A percentile compares a stretch with the other conserved stretches of the same genome.
Evolutionary conservation across 2,113 vertebrate genomes (phyloP).

Genomic region (Tiliqua scincoides): DNA sequence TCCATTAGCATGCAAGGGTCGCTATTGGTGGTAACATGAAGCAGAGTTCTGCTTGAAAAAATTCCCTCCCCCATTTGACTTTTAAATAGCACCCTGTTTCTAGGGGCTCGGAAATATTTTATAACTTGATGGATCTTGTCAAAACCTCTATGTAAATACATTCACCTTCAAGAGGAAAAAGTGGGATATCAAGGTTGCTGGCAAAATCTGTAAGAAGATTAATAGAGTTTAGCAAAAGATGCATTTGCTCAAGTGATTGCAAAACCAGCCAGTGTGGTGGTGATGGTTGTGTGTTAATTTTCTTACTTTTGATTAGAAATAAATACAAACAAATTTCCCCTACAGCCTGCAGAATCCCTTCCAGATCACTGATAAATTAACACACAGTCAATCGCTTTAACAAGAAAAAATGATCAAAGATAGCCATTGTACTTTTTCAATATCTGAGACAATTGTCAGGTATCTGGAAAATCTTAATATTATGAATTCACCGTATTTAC

Average conservation of each 20-base stretch:
- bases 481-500: not conserved
- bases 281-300: too few relatives aligned
- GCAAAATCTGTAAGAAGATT: conserved; percentile 1
- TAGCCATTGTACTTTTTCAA: not conserved
- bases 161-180: conserved; percentile 11
- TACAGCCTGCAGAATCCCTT: too few relatives aligned
- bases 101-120: conserved; percentile 18
- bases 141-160: not conserved
- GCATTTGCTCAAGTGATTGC: conserved; percentile 32
- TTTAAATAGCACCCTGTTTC: not conserved
- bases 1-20: too few relatives aligned
- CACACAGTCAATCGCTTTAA: conserved; percentile 10
- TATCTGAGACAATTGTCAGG: not conserved
- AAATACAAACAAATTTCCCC: too few relatives aligned
- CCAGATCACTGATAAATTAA: too few relatives aligned
- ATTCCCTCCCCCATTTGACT: not conserved
- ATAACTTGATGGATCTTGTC: not conserved
- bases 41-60: not conserved
- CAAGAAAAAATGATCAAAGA: not conserved
- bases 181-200: conserved; percentile 8
- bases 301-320: too few relatives aligned
- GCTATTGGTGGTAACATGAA: not conserved
- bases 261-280: conserved; percentile 10
- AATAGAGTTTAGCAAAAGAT: not conserved
- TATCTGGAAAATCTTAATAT: not conserved